Base-by-base conservation (phyloP, 1,140 invertebrate species). In the Drosophila watanabei region DNA sequence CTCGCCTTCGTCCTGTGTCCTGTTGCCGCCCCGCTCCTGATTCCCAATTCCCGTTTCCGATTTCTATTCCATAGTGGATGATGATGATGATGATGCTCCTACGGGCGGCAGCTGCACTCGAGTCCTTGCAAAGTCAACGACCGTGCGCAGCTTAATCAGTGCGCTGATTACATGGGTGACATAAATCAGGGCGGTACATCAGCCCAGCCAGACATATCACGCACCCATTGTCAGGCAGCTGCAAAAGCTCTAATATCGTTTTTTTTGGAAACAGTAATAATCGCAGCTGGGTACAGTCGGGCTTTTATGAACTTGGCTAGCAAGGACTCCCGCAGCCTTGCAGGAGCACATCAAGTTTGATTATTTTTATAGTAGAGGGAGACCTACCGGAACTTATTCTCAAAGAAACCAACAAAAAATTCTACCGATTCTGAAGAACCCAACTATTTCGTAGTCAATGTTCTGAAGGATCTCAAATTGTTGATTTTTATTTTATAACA, bases 111-210 rank as follows among this genome's bases (percentile, higher is more conserved):
- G 80, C 69, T 82, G 75, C 63, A 63, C 52, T 63, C 64, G 69
- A 64, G 76, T 79, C 82, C 60, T 78, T 60, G 60, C 58, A 14
- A 56, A 86, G 82, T 86, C 82, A 89, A 90, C 75, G 85, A 89
- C 85, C 85, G 65, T 57, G 68, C 75, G 65, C 83, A 90, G 86
- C 85, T 89, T 90, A 89, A 89, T 89, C 85, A 89, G 70, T 78
- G 72, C 49, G 45, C 16, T 75, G 78, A 90, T 89, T 89, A 90
- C 85, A 90, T 90, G 81, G 78, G 71, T 85, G 85, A 89, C 85
- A 89, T 90, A 89, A 88, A 88, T 89, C 84, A 84, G 54, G 82
- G 66, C 60, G 49, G 61, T 46, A 43, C 64, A 77, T 63, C 45
- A 60, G 63, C 37, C 28, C 60, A 46, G 64, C 30, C 28, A 51